Evolutionary conservation across 1,140 invertebrate species (phyloP).

Genomic region (Thaumetopoea pityocampa): DNA sequence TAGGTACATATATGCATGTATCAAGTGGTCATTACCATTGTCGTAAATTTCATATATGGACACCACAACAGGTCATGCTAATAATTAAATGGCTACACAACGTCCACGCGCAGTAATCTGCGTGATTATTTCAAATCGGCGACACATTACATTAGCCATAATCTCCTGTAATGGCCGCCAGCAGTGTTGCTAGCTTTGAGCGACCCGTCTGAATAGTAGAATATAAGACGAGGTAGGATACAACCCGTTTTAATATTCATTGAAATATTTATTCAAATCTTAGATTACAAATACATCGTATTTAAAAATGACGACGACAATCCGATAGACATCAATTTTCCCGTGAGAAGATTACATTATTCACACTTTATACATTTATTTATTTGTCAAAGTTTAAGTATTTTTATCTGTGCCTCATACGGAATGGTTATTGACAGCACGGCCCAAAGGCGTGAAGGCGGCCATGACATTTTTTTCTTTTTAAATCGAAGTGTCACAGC

Average conservation of each 20-base stretch:
- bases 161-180: constrained; percentile 61
- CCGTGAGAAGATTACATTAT: constrained; percentile 15
- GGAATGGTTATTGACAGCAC: constrained; percentile 52
- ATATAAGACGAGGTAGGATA: constrained; percentile 21
- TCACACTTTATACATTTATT: constrained; percentile 26
- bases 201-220: constrained; percentile 39
- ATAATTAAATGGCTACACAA: constrained; percentile 54
- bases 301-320: constrained; percentile 13
- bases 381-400: constrained; percentile 25
- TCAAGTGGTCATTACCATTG: too few species aligned
- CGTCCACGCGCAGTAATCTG: constrained; percentile 50
- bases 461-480: constrained; percentile 48
- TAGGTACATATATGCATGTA: constrained; percentile 5
- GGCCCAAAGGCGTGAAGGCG: constrained; percentile 48
- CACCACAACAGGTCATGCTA: constrained; percentile 29
- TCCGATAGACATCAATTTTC: constrained; percentile 13
- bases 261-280: constrained; percentile 10
- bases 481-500: constrained; percentile 43
- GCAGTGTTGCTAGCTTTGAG: constrained; percentile 51
- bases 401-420: constrained; percentile 31
- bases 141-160: constrained; percentile 69
- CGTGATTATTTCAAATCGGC: constrained; percentile 72
- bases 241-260: constrained; percentile 11
- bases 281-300: constrained; percentile 12
- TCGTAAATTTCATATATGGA: constrained; percentile 11